These are phyloP conservation scores for Aplodontia rufa DNA, from an alignment of 2,113 vertebrate species.

Conservation along the genomic window DNA sequence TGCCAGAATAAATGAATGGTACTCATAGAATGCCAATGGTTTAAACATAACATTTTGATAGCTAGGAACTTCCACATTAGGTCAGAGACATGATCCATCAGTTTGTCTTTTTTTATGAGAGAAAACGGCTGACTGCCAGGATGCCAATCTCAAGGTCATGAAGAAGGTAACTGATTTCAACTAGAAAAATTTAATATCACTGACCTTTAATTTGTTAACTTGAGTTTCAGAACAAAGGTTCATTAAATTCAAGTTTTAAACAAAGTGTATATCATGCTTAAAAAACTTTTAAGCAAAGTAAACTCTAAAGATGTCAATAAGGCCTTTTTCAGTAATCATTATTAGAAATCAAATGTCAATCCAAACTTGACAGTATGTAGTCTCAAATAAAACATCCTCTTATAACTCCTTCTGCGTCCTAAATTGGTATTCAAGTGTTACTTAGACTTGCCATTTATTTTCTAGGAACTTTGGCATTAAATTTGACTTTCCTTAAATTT, in stretches of 20 bases:
- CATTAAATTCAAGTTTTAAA: constrained; percentile 10
- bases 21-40: neutral
- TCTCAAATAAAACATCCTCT: constrained; percentile 26
- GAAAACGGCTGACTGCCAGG: neutral
- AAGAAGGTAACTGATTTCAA: constrained; percentile 9
- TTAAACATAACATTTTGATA: constrained; percentile 3
- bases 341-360: constrained; percentile 12
- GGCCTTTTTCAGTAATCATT: neutral
- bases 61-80: neutral
- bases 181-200: neutral
- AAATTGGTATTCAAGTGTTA: neutral
- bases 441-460: neutral
- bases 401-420: neutral
- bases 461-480: neutral
- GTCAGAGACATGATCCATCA: neutral
- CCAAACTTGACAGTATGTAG: neutral
- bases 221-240: neutral
- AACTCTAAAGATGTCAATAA: neutral
- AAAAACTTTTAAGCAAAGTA: constrained; percentile 35
- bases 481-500: neutral
- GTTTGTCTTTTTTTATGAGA: neutral
- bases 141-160: neutral
- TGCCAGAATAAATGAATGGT: neutral
- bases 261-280: neutral
- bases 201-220: constrained; percentile 2